Conservation (phyloP, 2,888 invertebrate species). For the Callosobruchus maculatus region DNA sequence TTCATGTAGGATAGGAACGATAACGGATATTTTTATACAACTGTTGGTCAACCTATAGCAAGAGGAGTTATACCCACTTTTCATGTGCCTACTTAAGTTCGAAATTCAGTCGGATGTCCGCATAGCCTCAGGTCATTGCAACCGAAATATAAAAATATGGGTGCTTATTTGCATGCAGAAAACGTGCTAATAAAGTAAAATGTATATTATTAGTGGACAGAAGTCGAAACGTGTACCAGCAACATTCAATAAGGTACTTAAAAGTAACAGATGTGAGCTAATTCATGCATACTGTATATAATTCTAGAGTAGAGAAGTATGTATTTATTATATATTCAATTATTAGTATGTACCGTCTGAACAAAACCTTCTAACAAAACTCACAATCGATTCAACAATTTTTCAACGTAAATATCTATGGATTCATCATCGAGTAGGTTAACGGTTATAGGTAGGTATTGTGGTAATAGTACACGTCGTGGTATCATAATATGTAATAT, state of each 20-base stretch:
- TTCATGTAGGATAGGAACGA: too few relatives aligned
- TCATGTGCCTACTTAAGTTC: too few relatives aligned
- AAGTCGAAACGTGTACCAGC: not conserved
- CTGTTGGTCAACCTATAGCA: not conserved
- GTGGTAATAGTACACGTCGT: too few relatives aligned
- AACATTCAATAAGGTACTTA: not conserved
- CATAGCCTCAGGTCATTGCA: not conserved
- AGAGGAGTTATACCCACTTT: not conserved
- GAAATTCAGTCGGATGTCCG: not conserved
- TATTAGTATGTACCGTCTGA: not conserved
- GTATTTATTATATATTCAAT: not conserved
- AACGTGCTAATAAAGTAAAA: not conserved
- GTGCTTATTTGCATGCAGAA: not conserved
- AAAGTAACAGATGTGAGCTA: not conserved
- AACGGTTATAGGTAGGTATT: too few relatives aligned
- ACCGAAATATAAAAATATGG: not conserved
- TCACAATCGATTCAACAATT: too few relatives aligned
- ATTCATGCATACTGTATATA: not conserved
- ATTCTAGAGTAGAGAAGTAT: not conserved
- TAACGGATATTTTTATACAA: not conserved
- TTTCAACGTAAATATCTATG: too few relatives aligned
- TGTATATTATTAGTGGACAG: not conserved
- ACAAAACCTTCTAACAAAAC: too few relatives aligned
- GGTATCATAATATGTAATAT: too few relatives aligned
- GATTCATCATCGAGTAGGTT: too few relatives aligned